Conservation (phyloP, 2,888 invertebrate species). For the Thera britannica region DNA sequence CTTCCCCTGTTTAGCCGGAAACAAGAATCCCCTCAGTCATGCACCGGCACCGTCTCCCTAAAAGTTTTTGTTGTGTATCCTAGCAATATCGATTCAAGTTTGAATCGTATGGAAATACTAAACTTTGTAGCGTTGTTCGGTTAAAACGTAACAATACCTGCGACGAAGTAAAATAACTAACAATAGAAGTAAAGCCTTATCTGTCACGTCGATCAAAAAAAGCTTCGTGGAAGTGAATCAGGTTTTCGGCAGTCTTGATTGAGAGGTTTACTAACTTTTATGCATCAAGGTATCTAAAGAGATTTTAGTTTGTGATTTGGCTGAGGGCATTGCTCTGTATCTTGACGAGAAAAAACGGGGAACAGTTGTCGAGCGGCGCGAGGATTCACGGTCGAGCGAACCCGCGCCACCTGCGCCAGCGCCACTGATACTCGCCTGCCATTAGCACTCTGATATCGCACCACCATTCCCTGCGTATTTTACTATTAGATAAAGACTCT, state of each 20-base stretch:
- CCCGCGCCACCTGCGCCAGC: conserved; percentile 74
- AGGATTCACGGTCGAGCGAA: conserved; percentile 80
- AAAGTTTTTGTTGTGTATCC: conserved; percentile 70
- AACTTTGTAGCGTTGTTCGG: conserved; percentile 19
- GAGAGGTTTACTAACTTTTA: conserved; percentile 32
- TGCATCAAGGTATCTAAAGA: not conserved
- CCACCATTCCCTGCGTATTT: conserved; percentile 28
- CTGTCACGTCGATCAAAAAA: conserved; percentile 27
- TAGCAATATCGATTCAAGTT: conserved; percentile 73
- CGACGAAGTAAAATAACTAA: conserved; percentile 6
- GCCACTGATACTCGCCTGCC: conserved; percentile 48
- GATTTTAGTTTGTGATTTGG: conserved; percentile 46
- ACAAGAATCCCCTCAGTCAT: conserved; percentile 69
- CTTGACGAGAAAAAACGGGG: conserved; percentile 69
- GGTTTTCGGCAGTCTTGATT: conserved; percentile 33
- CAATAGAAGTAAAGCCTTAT: conserved; percentile 30
- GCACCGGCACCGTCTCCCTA: conserved; percentile 54
- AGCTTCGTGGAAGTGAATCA: conserved; percentile 32
- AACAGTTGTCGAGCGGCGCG: conserved; percentile 72
- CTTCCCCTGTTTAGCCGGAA: conserved; percentile 73
- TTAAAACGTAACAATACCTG: conserved; percentile 27
- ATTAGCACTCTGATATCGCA: conserved; percentile 52
- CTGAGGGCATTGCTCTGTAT: conserved; percentile 73
- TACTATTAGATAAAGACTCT: not conserved
- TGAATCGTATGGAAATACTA: conserved; percentile 22